A percentile compares a stretch with the other conserved stretches of the same genome.
Conservation (phyloP, 2,113 vertebrate genomes). For the Rhabdornis inornatus region DNA sequence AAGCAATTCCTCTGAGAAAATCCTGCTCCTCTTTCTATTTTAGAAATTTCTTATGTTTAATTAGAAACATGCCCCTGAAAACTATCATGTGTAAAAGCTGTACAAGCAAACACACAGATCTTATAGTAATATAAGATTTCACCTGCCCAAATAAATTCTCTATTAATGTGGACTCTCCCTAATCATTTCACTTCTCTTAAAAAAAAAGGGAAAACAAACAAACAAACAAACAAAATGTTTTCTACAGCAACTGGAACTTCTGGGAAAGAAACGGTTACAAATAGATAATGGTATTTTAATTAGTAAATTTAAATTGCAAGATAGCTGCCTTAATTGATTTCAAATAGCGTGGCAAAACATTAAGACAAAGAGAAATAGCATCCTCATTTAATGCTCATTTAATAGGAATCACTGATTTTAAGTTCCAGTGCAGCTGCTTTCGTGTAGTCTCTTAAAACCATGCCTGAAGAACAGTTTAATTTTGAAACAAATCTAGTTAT, state of each 20-base stretch:
- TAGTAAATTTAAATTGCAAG: not conserved
- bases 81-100: not conserved
- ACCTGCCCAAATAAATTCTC: not conserved
- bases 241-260: not conserved
- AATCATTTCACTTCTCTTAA: not conserved
- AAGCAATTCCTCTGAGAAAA: not conserved
- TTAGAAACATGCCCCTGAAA: not conserved
- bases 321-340: not conserved
- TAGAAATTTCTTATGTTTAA: not conserved
- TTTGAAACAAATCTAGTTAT: slow-evolving; percentile 21
- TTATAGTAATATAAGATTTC: not conserved
- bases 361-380: not conserved
- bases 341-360: not conserved
- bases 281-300: not conserved
- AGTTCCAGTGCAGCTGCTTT: not conserved
- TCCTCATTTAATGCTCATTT: not conserved
- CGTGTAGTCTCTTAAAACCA: not conserved
- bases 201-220: not conserved
- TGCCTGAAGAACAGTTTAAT: not conserved
- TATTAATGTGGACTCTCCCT: not conserved
- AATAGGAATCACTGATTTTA: not conserved
- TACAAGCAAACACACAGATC: not conserved
- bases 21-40: not conserved
- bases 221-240: not conserved
- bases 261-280: not conserved